Percentiles rank a stretch among this genome's conserved stretches.
Conservation (phyloP, 2,113 vertebrate species). For the Archilochus colubris region DNA sequence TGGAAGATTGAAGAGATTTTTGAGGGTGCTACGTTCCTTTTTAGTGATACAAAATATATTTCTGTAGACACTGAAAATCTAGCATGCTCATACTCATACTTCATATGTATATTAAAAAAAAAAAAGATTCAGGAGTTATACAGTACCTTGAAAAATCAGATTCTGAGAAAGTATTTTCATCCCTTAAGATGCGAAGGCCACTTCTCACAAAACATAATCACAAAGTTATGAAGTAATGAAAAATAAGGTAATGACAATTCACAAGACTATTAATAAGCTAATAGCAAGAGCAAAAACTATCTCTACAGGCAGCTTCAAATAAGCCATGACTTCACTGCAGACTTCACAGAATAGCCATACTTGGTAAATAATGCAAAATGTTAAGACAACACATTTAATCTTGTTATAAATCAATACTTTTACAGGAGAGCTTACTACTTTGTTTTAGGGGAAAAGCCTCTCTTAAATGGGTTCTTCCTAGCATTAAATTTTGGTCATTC, state of each 20-base stretch:
- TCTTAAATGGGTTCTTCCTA: background rate
- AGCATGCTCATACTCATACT: background rate
- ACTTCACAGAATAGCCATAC: conserved; percentile 42
- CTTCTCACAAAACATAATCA: conserved; percentile 33
- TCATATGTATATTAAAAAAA: background rate
- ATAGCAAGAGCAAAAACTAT: background rate
- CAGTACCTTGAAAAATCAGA: background rate
- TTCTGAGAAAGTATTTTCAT: conserved; percentile 12
- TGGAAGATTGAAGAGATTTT: background rate
- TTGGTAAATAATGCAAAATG: background rate
- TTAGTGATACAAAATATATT: background rate
- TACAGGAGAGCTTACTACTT: background rate
- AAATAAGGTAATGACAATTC: conserved; percentile 45
- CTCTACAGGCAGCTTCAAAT: background rate
- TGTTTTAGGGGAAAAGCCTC: accelerated
- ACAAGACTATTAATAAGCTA: conserved; percentile 42
- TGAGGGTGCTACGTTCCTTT: background rate
- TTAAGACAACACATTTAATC: background rate
- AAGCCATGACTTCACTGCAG: background rate
- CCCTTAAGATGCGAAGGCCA: background rate
- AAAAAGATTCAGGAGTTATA: background rate
- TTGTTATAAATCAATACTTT: background rate
- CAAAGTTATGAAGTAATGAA: background rate
- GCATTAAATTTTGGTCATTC: background rate
- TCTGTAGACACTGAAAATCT: background rate